These are phyloP conservation scores for Papilio elwesi DNA, from an alignment of 2,888 invertebrate genomes.

Conservation along the genomic window DNA sequence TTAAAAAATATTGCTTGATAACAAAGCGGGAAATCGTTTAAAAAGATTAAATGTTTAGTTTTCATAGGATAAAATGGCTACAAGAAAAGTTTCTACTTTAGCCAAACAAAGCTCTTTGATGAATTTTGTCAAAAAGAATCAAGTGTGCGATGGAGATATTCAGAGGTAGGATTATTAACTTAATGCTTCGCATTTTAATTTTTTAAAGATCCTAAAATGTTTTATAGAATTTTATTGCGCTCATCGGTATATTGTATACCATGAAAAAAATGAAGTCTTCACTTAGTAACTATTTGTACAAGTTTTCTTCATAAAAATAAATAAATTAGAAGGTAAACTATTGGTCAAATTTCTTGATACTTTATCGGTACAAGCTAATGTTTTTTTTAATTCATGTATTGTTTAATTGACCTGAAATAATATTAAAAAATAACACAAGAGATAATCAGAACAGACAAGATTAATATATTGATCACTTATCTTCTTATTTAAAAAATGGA, in stretches of 20 bases:
- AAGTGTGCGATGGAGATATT: constrained; percentile 37
- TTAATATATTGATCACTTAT: too few species aligned
- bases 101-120: constrained; percentile 61
- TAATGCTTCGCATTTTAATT: neutral
- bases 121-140: constrained; percentile 61
- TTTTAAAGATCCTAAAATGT: neutral
- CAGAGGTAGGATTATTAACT: constrained; percentile 17
- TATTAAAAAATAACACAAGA: too few species aligned
- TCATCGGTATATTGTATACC: neutral
- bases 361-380: neutral
- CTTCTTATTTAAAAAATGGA: too few species aligned
- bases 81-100: constrained; percentile 47
- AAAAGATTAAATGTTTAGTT: neutral
- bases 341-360: neutral
- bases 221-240: neutral
- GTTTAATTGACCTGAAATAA: too few species aligned
- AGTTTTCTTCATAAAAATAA: neutral
- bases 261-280: neutral
- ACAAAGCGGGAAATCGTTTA: constrained; percentile 33
- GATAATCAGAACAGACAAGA: too few species aligned
- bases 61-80: constrained; percentile 49
- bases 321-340: neutral
- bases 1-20: constrained; percentile 1
- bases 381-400: too few species aligned
- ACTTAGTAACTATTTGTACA: neutral